A percentile compares a stretch with the other conserved stretches of the same genome.
Evolutionary conservation across 2,113 vertebrate species (phyloP).

Genomic region (Strix aluco): DNA sequence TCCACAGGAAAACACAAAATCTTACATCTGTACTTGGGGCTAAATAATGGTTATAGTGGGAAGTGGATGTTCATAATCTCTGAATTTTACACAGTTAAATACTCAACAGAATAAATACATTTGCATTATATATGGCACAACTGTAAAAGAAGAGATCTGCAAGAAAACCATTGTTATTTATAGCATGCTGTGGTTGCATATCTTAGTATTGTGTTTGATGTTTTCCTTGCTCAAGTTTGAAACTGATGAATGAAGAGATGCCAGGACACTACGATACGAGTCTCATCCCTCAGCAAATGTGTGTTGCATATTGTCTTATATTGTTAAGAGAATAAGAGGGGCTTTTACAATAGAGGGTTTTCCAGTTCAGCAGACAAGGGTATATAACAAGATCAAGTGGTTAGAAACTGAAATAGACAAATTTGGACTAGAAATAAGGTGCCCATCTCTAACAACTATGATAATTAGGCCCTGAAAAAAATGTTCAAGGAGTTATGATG

Average conservation of each 20-base stretch:
- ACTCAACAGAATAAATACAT: background rate
- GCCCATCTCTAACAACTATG: background rate
- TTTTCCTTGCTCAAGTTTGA: background rate
- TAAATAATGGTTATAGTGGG: background rate
- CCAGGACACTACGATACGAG: background rate
- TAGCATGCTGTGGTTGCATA: background rate
- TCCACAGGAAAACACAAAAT: background rate
- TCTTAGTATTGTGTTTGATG: background rate
- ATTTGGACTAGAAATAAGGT: background rate
- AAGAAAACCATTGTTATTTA: background rate
- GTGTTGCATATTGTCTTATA: background rate
- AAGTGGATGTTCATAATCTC: background rate
- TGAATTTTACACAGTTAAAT: background rate
- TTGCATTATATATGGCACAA: background rate
- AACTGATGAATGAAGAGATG: background rate
- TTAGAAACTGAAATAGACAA: background rate
- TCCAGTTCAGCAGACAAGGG: background rate
- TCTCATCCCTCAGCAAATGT: background rate
- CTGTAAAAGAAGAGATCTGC: background rate
- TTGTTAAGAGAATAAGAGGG: background rate
- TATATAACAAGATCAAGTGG: background rate
- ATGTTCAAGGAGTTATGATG: background rate
- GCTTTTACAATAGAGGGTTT: background rate
- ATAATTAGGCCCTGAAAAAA: constrained; percentile 21
- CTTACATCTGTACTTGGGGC: background rate